Conservation (phyloP, 2,113 vertebrate genomes). For the Pseudopipra pipra region DNA sequence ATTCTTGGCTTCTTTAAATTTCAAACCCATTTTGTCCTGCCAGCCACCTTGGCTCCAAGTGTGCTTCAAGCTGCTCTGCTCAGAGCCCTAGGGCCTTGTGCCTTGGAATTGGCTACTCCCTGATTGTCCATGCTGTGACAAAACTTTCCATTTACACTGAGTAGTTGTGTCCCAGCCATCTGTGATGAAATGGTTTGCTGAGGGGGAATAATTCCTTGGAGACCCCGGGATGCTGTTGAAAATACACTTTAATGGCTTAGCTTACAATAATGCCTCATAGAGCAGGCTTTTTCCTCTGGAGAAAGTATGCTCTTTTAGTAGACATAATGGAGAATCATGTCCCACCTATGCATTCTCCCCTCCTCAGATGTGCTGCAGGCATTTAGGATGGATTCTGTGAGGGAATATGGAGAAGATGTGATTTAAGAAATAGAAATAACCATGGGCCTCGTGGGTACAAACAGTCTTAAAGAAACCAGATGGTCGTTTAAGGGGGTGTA, state of each 20-base stretch:
- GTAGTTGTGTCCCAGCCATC: not conserved
- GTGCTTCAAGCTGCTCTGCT: not conserved
- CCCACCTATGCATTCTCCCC: not conserved
- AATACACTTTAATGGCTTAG: not conserved
- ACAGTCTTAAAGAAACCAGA: not conserved
- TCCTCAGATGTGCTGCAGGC: not conserved
- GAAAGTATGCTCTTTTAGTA: not conserved
- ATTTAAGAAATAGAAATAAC: not conserved
- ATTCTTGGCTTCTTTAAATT: not conserved
- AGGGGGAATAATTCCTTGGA: not conserved
- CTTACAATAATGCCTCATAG: not conserved
- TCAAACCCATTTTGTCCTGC: not conserved
- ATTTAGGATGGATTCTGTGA: not conserved
- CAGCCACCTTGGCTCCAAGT: not conserved
- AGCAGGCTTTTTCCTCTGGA: not conserved
- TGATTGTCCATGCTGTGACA: not conserved
- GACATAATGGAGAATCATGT: not conserved
- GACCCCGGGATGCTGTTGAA: not conserved
- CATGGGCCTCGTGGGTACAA: not conserved
- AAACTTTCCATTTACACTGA: not conserved
- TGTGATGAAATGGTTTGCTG: not conserved
- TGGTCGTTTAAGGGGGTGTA: not conserved
- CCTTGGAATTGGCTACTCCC: not conserved
- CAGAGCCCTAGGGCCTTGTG: not conserved
- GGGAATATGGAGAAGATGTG: not conserved